Conservation (phyloP, 2,888 invertebrate species). For the Biston betularia region DNA sequence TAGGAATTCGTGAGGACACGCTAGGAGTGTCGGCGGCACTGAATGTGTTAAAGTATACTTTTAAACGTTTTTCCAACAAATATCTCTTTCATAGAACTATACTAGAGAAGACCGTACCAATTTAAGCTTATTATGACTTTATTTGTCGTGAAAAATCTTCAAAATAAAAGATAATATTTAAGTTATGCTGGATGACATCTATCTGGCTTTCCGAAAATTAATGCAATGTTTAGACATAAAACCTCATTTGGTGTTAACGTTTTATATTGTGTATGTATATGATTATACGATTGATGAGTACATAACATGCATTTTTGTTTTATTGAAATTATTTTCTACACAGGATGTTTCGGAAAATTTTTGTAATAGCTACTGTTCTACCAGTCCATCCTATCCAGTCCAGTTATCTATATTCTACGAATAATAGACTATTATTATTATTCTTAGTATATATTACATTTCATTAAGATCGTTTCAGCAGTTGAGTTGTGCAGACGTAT, state of each 20-base stretch:
- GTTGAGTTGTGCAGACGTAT: too few relatives aligned
- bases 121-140: not conserved
- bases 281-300: conserved; percentile 34
- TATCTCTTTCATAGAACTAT: not conserved
- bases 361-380: too few relatives aligned
- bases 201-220: conserved; percentile 6
- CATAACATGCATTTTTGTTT: conserved; percentile 42
- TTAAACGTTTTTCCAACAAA: not conserved
- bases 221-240: conserved; percentile 20
- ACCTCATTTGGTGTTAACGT: conserved; percentile 24
- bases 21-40: too few relatives aligned
- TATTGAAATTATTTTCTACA: conserved; percentile 11
- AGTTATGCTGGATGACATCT: conserved; percentile 16
- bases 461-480: too few relatives aligned
- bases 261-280: conserved; percentile 29
- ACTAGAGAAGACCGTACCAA: not conserved
- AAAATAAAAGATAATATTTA: not conserved
- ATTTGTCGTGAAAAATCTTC: not conserved
- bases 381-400: too few relatives aligned
- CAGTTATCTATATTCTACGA: too few relatives aligned
- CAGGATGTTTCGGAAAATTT: too few relatives aligned
- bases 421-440: too few relatives aligned
- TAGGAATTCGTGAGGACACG: too few relatives aligned
- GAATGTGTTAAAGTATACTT: not conserved
- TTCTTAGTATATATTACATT: too few relatives aligned